Evolutionary conservation across 2,888 invertebrate genomes (phyloP).

Genomic region (Drosophila nr. perissopoda): DNA sequence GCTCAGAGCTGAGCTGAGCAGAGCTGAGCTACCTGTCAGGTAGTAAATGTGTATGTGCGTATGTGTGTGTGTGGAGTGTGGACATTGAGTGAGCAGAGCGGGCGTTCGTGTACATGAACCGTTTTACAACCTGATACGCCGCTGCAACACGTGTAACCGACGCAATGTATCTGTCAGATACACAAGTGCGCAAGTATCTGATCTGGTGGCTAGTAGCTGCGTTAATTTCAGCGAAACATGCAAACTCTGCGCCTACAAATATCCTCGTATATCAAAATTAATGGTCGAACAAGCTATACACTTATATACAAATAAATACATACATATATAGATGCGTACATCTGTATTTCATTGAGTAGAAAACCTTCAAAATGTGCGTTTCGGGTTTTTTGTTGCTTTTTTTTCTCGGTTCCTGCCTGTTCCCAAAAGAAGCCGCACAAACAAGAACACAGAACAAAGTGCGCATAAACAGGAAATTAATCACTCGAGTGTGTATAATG

Average conservation of each 20-base stretch:
- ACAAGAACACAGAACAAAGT: constrained; percentile 58
- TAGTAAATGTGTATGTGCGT: constrained; percentile 5
- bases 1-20: constrained; percentile 6
- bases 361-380: constrained; percentile 59
- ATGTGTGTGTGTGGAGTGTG: constrained; percentile 1
- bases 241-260: constrained; percentile 36
- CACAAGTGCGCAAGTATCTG: constrained; percentile 51
- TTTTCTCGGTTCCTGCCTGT: constrained; percentile 25
- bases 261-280: constrained; percentile 32
- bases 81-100: constrained; percentile 39
- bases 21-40: constrained; percentile 49
- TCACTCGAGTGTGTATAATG: constrained; percentile 67
- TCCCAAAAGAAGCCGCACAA: constrained; percentile 68
- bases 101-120: constrained; percentile 49
- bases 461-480: constrained; percentile 80
- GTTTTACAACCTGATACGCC: constrained; percentile 36
- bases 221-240: constrained; percentile 68
- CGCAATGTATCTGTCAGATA: constrained; percentile 62
- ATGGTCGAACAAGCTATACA: constrained; percentile 35
- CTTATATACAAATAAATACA: constrained; percentile 1
- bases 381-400: constrained; percentile 26
- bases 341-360: constrained; percentile 56
- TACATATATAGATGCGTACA: not conserved
- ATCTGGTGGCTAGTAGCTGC: constrained; percentile 62
- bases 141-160: constrained; percentile 67